phyloP scores from a whole-genome alignment of 2,113 vertebrate genomes.

The Okapia johnstoni region DNA sequence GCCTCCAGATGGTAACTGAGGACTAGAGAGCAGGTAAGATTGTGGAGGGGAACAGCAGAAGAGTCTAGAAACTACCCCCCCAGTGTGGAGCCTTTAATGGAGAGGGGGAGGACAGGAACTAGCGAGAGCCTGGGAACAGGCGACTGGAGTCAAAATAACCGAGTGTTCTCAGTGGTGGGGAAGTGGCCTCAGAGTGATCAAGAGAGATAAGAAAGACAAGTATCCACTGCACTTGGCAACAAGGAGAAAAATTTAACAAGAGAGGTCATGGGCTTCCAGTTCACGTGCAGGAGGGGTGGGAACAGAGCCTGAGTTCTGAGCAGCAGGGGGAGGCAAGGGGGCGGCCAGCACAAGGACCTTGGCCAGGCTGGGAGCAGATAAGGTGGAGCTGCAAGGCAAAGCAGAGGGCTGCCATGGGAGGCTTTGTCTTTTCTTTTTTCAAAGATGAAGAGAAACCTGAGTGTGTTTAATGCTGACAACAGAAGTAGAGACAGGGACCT shows the following conservation, averaged over 20 bases:
- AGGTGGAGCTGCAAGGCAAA: neutral
- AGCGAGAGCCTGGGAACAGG: neutral
- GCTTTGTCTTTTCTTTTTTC: neutral
- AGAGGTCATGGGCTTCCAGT: neutral
- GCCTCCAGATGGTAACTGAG: neutral
- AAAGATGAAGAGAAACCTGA: neutral
- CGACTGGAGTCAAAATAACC: neutral
- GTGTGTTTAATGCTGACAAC: neutral
- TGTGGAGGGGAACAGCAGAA: rapidly evolving
- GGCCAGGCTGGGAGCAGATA: neutral
- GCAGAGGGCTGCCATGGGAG: neutral
- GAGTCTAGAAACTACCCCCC: neutral
- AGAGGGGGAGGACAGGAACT: neutral
- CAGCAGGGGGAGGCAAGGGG: neutral
- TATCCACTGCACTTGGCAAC: neutral
- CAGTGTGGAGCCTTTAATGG: neutral
- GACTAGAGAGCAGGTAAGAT: neutral
- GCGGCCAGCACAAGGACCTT: neutral
- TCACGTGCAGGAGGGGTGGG: neutral
- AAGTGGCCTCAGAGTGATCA: rapidly evolving
- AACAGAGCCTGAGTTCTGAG: neutral
- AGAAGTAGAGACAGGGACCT: neutral
- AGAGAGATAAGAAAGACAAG: neutral
- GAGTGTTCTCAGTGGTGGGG: rapidly evolving
- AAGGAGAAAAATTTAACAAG: neutral